Evolutionary conservation across 1,140 invertebrate genomes (phyloP).

Genomic region (Rhyzopertha dominica): DNA sequence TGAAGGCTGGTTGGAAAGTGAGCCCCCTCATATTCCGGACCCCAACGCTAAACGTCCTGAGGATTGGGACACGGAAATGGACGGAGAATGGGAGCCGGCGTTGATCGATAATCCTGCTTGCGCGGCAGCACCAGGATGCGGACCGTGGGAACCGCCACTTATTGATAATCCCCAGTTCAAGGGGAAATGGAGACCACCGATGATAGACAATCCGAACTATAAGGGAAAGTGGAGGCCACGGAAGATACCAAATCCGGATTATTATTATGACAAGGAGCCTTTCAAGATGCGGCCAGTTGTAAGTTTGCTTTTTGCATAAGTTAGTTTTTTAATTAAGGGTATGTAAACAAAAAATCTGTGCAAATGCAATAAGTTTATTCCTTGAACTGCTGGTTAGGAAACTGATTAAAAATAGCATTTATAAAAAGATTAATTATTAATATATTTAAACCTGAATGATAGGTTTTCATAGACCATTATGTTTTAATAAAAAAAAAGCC

Average conservation of each 20-base stretch:
- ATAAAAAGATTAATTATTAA: background rate
- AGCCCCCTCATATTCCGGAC: constrained; percentile 84
- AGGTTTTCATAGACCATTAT: background rate
- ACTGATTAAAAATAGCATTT: too few species aligned
- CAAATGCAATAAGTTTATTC: too few species aligned
- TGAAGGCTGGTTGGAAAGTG: constrained; percentile 91
- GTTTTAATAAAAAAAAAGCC: background rate
- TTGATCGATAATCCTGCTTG: constrained; percentile 79
- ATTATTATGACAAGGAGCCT: constrained; percentile 86
- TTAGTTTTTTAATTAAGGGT: too few species aligned
- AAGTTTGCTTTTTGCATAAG: constrained; percentile 53
- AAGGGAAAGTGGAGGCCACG: constrained; percentile 90
- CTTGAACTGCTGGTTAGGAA: too few species aligned
- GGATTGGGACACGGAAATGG: constrained; percentile 98
- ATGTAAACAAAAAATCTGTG: too few species aligned
- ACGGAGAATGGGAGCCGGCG: constrained; percentile 97
- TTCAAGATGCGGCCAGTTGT: constrained; percentile 92
- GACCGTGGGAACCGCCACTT: constrained; percentile 79
- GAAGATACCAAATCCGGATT: constrained; percentile 85
- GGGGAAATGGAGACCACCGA: constrained; percentile 85
- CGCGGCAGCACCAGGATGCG: constrained; percentile 77
- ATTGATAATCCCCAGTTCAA: constrained; percentile 90
- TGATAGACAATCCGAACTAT: constrained; percentile 92
- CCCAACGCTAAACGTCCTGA: constrained; percentile 80
- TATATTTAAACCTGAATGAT: too few species aligned